phyloP scores from a whole-genome alignment of 2,888 invertebrate species.

The Eupelmus urozonus region DNA sequence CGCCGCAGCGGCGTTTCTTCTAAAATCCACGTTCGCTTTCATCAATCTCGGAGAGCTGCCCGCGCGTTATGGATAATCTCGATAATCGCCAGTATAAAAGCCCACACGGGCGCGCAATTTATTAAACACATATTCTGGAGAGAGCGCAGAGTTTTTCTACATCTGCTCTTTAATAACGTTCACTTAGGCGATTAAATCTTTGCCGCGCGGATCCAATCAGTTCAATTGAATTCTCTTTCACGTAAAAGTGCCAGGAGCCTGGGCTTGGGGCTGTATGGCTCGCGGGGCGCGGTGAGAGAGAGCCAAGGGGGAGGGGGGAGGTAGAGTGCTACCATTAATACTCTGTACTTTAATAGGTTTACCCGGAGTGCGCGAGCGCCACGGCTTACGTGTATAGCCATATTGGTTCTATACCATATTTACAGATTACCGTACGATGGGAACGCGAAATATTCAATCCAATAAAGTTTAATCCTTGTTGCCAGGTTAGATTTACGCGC shows the following conservation, averaged over 20 bases:
- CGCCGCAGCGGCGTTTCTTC: too few species aligned
- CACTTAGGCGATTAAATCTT: constrained; percentile 39
- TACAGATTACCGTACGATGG: constrained; percentile 62
- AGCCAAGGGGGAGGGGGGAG: neutral
- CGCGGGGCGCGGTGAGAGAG: too few species aligned
- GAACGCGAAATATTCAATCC: constrained; percentile 63
- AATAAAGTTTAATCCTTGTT: constrained; percentile 64
- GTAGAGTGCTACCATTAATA: constrained; percentile 60
- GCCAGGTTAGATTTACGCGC: constrained; percentile 60
- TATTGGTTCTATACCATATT: constrained; percentile 65
- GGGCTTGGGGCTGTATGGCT: too few species aligned
- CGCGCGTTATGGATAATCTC: neutral
- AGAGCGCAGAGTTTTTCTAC: neutral
- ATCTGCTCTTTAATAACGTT: neutral
- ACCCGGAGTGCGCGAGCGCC: constrained; percentile 51
- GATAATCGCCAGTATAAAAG: neutral
- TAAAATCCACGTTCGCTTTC: too few species aligned
- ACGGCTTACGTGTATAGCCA: constrained; percentile 55
- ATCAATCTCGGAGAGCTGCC: too few species aligned
- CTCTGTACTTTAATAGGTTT: constrained; percentile 65
- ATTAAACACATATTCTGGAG: too few species aligned
- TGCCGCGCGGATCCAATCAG: constrained; percentile 40
- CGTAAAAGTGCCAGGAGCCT: constrained; percentile 37
- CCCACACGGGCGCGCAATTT: constrained; percentile 19
- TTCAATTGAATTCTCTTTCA: constrained; percentile 52